Percentiles rank a stretch among this genome's conserved stretches.
These are phyloP conservation scores for Thysanoteuthis rhombus DNA, from an alignment of 2,888 invertebrate genomes.

Conservation along the genomic window DNA sequence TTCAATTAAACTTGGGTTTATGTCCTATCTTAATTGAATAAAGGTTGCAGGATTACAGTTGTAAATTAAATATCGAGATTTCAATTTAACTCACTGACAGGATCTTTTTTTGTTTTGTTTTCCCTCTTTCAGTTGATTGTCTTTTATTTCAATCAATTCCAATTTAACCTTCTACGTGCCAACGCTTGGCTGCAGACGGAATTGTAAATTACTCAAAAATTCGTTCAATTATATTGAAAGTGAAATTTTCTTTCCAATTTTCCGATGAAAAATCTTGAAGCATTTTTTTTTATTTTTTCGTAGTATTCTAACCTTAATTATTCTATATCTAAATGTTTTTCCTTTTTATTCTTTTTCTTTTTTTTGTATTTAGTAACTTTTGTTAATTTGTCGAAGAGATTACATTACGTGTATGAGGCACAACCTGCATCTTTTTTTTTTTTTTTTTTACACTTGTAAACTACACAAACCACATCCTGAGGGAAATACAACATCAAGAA, in stretches of 20 bases:
- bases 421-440: background rate
- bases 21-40: background rate
- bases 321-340: background rate
- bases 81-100: background rate
- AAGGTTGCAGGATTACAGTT: background rate
- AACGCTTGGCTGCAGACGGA: background rate
- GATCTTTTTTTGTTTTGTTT: background rate
- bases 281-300: background rate
- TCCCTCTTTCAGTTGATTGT: background rate
- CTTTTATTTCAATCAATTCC: background rate
- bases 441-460: background rate
- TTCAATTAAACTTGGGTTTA: background rate
- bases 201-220: slow-evolving; percentile 12
- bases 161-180: background rate
- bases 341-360: background rate
- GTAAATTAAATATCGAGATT: slow-evolving; percentile 1
- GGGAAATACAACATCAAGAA: background rate
- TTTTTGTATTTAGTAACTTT: background rate
- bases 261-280: background rate
- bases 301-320: background rate
- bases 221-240: slow-evolving; percentile 12
- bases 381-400: background rate
- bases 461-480: background rate
- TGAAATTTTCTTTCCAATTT: background rate
- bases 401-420: background rate